These are phyloP conservation scores for Didymodactylos carnosus DNA, from an alignment of 2,888 invertebrate species.

Conservation along the genomic window DNA sequence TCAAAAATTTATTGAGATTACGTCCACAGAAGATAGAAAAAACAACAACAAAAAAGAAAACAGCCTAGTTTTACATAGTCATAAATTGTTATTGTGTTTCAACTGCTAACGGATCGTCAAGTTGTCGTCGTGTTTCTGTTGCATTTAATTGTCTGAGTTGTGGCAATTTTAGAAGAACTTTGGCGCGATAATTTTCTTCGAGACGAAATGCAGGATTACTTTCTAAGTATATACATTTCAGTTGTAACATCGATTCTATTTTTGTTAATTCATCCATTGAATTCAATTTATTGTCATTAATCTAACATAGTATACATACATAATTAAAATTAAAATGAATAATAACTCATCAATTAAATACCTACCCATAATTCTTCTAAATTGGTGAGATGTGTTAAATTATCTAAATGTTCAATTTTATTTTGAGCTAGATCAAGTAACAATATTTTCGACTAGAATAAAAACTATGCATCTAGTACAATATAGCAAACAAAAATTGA, in stretches of 20 bases:
- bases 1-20: too few relatives aligned
- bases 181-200: constrained; percentile 68
- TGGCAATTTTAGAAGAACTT: constrained; percentile 66
- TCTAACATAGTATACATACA: too few relatives aligned
- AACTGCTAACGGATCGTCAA: too few relatives aligned
- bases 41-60: too few relatives aligned
- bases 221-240: constrained; percentile 70
- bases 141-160: constrained; percentile 80
- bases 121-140: constrained; percentile 39
- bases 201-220: constrained; percentile 54
- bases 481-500: too few relatives aligned
- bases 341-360: too few relatives aligned
- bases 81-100: too few relatives aligned
- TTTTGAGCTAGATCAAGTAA: constrained; percentile 79
- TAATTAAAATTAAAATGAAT: too few relatives aligned
- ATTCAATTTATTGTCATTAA: constrained; percentile 68
- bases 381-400: constrained; percentile 50
- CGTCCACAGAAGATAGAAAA: too few relatives aligned
- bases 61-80: too few relatives aligned
- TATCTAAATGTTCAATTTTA: constrained; percentile 55
- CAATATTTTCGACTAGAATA: constrained; percentile 44
- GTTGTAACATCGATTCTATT: constrained; percentile 40
- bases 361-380: constrained; percentile 91
- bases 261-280: constrained; percentile 63
- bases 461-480: too few relatives aligned